Base-by-base conservation (phyloP, 1,140 invertebrate species). In the Eumeta japonica region DNA sequence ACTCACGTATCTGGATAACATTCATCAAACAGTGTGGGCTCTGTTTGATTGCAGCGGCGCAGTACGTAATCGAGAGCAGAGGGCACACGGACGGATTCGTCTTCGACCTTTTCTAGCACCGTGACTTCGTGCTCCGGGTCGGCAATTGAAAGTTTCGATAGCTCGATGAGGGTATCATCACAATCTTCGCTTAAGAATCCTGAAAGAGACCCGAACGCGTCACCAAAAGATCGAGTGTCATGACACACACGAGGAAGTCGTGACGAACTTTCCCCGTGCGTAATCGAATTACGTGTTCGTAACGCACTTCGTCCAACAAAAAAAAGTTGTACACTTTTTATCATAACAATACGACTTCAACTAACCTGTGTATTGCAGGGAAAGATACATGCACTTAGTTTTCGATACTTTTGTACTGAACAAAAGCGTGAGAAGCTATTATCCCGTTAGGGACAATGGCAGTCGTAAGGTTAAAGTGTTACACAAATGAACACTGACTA, bases 1-100 rank as follows among this genome's bases (percentile, higher is more conserved):
- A 78, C 79, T 76, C 48, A 85, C 83, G 71, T 58, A 45, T 79
- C 58, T 34, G 80, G 67, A 66, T 84, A 88, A 50, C 78, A 79
- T 62, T 77, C 56, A 55, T 78, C 72, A 67, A 87, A 87, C 31
- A 61, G 54, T 39, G 83, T 46, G 16, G 80, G 72, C 41, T 77
- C 75, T n/a, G 55, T 62, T 63, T 87, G 85, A 40, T 72, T 65
- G 58, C 86, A 88, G 59, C 75, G 78, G 48, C 77, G 67, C 33
- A 87, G 63, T 36, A 87, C 79, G 52, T 83, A 74, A 47, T 81
- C 74, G 48, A 73, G 66, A 28, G 79, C 77, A 41, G 56, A 65
- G 35, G 49, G 27, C 41, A 60, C 40, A 37, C 59, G 67, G 35
- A 36, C 55, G 33, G 56, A 44, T 16, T 59, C 55, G 35, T 65